These are phyloP conservation scores for Leucoraja erinaceus DNA, from an alignment of 2,113 vertebrate species.

Conservation along the genomic window DNA sequence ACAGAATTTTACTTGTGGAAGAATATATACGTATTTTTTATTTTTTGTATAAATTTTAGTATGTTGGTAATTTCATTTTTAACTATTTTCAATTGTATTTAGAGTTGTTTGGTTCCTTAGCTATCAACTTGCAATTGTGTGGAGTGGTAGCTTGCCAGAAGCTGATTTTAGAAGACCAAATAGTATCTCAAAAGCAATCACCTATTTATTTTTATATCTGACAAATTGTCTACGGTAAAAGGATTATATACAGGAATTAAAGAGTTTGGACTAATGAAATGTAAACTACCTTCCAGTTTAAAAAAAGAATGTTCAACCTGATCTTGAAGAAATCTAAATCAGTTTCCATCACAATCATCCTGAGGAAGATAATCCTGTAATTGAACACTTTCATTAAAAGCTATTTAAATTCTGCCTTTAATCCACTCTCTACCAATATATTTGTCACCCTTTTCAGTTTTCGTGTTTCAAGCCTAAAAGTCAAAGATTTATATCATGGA, in stretches of 20 bases:
- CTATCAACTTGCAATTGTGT: not conserved
- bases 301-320: not conserved
- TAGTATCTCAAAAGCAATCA: not conserved
- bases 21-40: not conserved
- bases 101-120: not conserved
- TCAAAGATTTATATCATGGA: not conserved
- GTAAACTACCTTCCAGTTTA: not conserved
- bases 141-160: not conserved
- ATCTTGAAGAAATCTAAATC: not conserved
- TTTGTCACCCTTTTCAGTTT: not conserved
- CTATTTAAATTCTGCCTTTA: not conserved
- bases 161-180: not conserved
- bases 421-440: not conserved
- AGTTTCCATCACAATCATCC: not conserved
- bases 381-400: not conserved
- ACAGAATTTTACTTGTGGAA: not conserved
- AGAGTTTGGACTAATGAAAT: not conserved
- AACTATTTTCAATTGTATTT: not conserved
- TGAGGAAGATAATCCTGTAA: not conserved
- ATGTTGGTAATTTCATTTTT: not conserved
- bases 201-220: not conserved
- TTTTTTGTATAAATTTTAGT: not conserved
- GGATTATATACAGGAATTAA: not conserved
- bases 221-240: not conserved
- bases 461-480: not conserved